These are phyloP conservation scores for Blera fallax DNA, from an alignment of 2,888 invertebrate genomes.

Conservation along the genomic window DNA sequence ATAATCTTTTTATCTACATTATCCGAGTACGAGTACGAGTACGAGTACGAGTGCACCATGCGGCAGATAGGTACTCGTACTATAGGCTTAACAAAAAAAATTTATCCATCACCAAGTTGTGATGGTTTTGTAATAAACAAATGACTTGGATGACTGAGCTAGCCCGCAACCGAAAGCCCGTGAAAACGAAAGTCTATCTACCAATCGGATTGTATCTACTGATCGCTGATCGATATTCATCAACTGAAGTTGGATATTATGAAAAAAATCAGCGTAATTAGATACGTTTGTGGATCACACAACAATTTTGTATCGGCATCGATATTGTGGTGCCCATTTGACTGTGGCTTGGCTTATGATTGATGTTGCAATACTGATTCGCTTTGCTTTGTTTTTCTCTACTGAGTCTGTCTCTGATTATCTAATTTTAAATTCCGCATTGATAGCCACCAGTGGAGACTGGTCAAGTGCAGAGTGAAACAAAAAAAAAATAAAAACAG, in stretches of 20 bases:
- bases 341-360: conserved; percentile 57
- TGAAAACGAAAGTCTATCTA: conserved; percentile 69
- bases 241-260: conserved; percentile 27
- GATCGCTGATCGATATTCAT: conserved; percentile 41
- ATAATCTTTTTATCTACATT: conserved; percentile 12
- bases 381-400: conserved; percentile 30
- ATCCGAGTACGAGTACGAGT: background rate
- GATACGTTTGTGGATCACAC: conserved; percentile 61
- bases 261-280: conserved; percentile 50
- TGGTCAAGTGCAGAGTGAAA: conserved; percentile 63
- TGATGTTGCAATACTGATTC: conserved; percentile 61
- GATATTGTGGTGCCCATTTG: conserved; percentile 47
- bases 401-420: conserved; percentile 45
- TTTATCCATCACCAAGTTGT: background rate
- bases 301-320: conserved; percentile 41
- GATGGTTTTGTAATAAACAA: conserved; percentile 50
- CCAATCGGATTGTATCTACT: background rate
- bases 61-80: background rate
- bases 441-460: conserved; percentile 46
- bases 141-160: conserved; percentile 21
- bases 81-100: background rate
- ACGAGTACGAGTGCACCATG: background rate
- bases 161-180: conserved; percentile 36
- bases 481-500: conserved; percentile 35
- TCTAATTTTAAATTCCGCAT: conserved; percentile 71